Evolutionary conservation across 2,797 vertebrate genomes (phyloP).

Genomic region (Botia almorhae): DNA sequence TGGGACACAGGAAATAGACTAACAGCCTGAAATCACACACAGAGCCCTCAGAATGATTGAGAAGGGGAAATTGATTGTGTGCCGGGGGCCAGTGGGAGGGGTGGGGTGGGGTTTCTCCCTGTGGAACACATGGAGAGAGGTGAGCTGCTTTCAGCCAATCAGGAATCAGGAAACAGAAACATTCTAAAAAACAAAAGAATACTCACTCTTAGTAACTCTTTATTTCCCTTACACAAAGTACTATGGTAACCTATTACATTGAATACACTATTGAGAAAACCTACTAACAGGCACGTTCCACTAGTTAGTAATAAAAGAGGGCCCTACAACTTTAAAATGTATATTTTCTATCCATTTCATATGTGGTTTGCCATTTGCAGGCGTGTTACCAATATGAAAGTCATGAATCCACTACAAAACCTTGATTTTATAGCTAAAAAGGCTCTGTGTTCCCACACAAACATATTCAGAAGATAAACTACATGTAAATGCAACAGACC

Average conservation of each 20-base stretch:
- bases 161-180: background rate
- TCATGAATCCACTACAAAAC: background rate
- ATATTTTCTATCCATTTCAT: background rate
- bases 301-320: background rate
- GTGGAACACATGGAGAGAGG: background rate
- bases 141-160: background rate
- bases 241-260: background rate
- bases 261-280: background rate
- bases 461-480: background rate
- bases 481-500: background rate
- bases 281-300: background rate
- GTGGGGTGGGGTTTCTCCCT: slow-evolving; percentile 24
- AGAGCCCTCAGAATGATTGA: slow-evolving; percentile 27
- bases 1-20: slow-evolving; percentile 17
- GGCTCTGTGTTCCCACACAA: background rate
- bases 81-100: background rate
- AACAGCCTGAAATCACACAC: slow-evolving; percentile 31
- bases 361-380: background rate
- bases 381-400: background rate
- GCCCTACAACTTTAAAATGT: background rate
- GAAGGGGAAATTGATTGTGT: slow-evolving; percentile 41
- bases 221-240: background rate
- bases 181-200: background rate
- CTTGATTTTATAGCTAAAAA: background rate
- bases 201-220: background rate